Evolutionary conservation across 2,797 vertebrate species (phyloP).

Genomic region (Brachyalestes nurse): DNA sequence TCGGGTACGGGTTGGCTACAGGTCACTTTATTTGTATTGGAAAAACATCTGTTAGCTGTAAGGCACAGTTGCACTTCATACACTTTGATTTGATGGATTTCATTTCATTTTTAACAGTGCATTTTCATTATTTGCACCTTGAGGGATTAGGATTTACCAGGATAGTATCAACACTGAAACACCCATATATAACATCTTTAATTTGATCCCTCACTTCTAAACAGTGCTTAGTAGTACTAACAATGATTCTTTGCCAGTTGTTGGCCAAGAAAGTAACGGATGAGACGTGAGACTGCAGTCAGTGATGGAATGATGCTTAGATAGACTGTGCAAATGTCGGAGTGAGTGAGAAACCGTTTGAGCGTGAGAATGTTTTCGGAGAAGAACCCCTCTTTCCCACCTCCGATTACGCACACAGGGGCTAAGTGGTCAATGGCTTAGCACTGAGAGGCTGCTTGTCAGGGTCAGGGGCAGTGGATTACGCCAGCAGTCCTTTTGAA

Average conservation of each 20-base stretch:
- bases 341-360: slow-evolving; percentile 27
- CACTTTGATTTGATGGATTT: no score
- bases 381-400: slow-evolving; percentile 43
- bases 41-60: no score
- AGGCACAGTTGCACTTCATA: no score
- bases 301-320: background rate
- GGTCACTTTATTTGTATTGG: no score
- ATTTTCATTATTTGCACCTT: no score
- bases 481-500: slow-evolving; percentile 43
- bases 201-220: background rate
- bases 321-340: slow-evolving; percentile 31
- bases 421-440: slow-evolving; percentile 10
- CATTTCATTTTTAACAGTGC: no score
- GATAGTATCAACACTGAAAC: background rate
- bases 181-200: background rate
- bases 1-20: no score
- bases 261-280: background rate
- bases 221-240: background rate
- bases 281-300: background rate
- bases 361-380: slow-evolving; percentile 22
- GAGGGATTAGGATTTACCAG: no score
- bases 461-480: slow-evolving; percentile 45
- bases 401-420: slow-evolving; percentile 25
- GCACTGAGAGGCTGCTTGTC: slow-evolving; percentile 22
- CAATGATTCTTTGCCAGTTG: background rate